Base-by-base conservation (phyloP, 2,797 vertebrate species). In the Aeoliscus strigatus region DNA sequence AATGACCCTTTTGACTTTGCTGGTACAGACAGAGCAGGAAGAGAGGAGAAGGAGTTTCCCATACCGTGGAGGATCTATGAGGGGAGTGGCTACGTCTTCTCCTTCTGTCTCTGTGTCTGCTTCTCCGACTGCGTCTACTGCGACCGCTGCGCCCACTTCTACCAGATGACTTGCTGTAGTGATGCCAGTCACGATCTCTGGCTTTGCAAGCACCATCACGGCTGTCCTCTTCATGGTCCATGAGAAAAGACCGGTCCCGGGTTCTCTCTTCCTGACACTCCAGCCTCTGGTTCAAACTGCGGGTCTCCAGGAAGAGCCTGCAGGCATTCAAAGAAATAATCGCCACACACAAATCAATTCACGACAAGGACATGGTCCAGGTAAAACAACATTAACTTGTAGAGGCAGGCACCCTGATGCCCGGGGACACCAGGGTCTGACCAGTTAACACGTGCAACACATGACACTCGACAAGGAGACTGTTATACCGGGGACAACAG, bases 111-210 rank as follows among this genome's bases (percentile, higher is more conserved):
- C 49, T 52, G 6, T 66, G 57, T 24, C 70, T 66, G 80, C 54
- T 88, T 90, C 81, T 75, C 18, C 70, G 73, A 11, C 79, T 73
- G 72, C 84, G 91, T 58, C 89, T 90, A 86, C 91, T 93, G 62
- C 84, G 90, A 61, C 87, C 83, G 62, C 90, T 87, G 7, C 64
- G 62, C 3, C 75, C 63, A 26, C 81, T 82, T 72, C 76, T 88
- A 17, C 90, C 91, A 3, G 93, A 96, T 18, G 93, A 94, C 80
- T 94, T 95, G 91, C 93, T 96, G 87, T 93, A 94, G 79, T 96
- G 93, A 68, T 89, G 89, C 90, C 88, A 90, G 80, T 92, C 90
- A 41, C 73, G 55, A 54, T 92, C 91, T 76, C 84, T 83, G 21
- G 81, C 83, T 16, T 66, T 78, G 47, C 40, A 80, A 37, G 57